Percentiles rank a stretch among this genome's conserved stretches.
These are phyloP conservation scores for Hipposideros larvatus DNA, from an alignment of 2,797 vertebrate genomes.

Conservation along the genomic window DNA sequence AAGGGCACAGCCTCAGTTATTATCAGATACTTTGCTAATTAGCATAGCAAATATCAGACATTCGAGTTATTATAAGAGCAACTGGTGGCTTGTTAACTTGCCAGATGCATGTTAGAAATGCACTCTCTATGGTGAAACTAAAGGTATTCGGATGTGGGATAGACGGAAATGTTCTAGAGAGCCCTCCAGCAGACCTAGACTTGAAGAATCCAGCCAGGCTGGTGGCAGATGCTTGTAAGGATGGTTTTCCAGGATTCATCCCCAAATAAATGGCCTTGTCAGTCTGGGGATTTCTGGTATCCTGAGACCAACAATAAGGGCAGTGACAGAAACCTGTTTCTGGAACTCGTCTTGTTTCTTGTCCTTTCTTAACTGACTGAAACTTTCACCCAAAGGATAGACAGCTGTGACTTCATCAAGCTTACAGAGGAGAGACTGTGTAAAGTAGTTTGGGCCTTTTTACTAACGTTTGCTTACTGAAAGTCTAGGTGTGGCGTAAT, in stretches of 20 bases:
- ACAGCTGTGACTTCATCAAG: background rate
- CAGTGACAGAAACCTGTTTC: background rate
- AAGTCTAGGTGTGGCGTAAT: background rate
- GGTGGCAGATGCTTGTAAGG: background rate
- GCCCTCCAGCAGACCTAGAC: background rate
- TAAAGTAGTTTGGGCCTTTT: background rate
- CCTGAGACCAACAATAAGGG: background rate
- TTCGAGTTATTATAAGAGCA: background rate
- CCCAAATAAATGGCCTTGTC: background rate
- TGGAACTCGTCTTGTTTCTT: background rate
- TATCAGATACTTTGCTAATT: background rate
- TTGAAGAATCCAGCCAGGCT: background rate
- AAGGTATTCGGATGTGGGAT: background rate
- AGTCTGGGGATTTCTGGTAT: background rate
- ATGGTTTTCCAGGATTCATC: background rate
- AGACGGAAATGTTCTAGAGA: background rate
- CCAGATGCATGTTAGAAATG: background rate
- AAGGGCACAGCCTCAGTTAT: background rate
- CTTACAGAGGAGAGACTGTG: background rate
- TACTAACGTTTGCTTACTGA: background rate
- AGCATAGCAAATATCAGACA: conserved; percentile 12
- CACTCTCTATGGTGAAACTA: background rate
- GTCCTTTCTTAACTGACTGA: background rate
- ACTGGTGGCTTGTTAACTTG: background rate
- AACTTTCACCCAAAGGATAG: background rate